Conservation (phyloP, 1,140 invertebrate species). For the Drosophila virilis region DNA sequence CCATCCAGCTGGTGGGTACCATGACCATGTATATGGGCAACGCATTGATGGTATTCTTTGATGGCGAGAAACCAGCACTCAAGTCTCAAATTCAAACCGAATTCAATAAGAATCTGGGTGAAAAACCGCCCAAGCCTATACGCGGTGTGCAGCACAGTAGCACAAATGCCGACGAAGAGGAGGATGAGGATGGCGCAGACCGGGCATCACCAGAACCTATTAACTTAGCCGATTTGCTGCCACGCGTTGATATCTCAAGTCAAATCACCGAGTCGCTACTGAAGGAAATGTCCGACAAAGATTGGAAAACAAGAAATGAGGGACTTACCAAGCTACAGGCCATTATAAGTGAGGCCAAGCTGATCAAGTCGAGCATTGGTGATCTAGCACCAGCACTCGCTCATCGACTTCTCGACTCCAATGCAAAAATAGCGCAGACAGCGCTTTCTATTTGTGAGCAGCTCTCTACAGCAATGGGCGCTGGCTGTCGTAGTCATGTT, state of each 20-base stretch:
- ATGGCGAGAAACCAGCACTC: slow-evolving; percentile 93
- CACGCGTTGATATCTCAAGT: slow-evolving; percentile 93
- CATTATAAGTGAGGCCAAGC: slow-evolving; percentile 90
- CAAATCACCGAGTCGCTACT: slow-evolving; percentile 93
- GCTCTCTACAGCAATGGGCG: slow-evolving; percentile 92
- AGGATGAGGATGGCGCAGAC: slow-evolving; percentile 86
- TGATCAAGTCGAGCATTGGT: slow-evolving; percentile 92
- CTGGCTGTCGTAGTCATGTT: slow-evolving; percentile 92
- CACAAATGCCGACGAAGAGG: slow-evolving; percentile 84
- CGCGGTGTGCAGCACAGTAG: slow-evolving; percentile 85
- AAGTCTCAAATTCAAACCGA: slow-evolving; percentile 94
- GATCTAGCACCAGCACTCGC: slow-evolving; percentile 92
- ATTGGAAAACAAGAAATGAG: slow-evolving; percentile 93
- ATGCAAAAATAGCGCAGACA: slow-evolving; percentile 94
- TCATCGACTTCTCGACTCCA: slow-evolving; percentile 92
- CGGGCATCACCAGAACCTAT: slow-evolving; percentile 79
- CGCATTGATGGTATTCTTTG: slow-evolving; percentile 91
- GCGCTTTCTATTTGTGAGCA: slow-evolving; percentile 92
- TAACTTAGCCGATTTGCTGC: slow-evolving; percentile 89
- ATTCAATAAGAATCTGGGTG: slow-evolving; percentile 91
- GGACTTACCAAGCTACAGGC: slow-evolving; percentile 76
- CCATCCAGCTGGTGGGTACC: slow-evolving; percentile 86
- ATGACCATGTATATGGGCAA: slow-evolving; percentile 93
- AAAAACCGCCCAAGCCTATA: slow-evolving; percentile 89
- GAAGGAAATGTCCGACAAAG: slow-evolving; percentile 94